Evolutionary conservation across 2,797 vertebrate genomes (phyloP).

Genomic region (Sciaenops ocellatus): DNA sequence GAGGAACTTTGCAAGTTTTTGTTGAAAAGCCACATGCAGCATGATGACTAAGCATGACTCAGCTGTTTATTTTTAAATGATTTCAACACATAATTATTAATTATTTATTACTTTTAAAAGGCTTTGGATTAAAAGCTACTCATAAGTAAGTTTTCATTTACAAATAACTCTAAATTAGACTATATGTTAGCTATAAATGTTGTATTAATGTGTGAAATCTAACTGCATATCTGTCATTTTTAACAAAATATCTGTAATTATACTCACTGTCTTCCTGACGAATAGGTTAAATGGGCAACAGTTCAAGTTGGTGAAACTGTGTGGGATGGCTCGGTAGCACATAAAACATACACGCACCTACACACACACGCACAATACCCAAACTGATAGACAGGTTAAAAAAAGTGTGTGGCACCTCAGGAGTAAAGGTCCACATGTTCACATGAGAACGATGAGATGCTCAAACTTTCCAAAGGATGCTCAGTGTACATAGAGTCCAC

Average conservation of each 20-base stretch:
- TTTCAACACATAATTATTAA: background rate
- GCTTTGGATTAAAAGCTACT: too few relatives aligned
- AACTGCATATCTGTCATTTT: background rate
- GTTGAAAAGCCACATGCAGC: background rate
- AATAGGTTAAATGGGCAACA: background rate
- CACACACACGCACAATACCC: background rate
- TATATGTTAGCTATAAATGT: background rate
- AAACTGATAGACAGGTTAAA: background rate
- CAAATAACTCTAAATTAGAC: background rate
- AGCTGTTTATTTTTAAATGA: background rate
- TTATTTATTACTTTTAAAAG: background rate
- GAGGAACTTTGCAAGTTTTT: slow-evolving; percentile 17
- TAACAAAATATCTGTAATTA: background rate
- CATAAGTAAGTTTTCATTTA: background rate
- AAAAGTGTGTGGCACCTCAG: background rate
- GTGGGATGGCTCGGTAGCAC: slow-evolving; percentile 39
- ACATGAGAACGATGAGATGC: slow-evolving; percentile 56
- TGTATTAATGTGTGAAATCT: background rate
- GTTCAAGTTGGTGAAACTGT: background rate
- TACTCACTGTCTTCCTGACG: background rate
- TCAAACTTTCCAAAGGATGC: slow-evolving; percentile 65
- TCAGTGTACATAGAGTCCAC: slow-evolving; percentile 24
- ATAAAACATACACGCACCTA: slow-evolving; percentile 5
- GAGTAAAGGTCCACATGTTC: slow-evolving; percentile 66
- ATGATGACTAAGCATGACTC: background rate